These are phyloP conservation scores for Pagrus major DNA, from an alignment of 2,113 vertebrate genomes.

Conservation along the genomic window DNA sequence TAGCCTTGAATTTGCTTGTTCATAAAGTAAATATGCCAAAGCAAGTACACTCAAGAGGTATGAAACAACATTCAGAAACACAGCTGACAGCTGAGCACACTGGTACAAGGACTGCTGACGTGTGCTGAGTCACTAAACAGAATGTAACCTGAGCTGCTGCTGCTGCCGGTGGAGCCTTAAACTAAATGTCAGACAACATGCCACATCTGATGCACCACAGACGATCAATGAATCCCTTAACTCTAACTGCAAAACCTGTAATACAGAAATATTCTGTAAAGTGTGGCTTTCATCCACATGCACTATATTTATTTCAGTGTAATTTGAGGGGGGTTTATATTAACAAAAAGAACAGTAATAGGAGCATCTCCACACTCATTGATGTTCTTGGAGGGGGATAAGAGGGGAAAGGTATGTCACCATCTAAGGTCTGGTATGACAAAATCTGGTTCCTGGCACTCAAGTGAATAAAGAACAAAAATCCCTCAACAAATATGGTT, in stretches of 20 bases:
- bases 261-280: not conserved
- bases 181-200: conserved; percentile 29
- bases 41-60: not conserved
- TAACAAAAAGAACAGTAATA: not conserved
- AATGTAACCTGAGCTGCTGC: conserved; percentile 50
- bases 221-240: not conserved
- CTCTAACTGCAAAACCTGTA: not conserved
- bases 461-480: no score
- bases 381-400: not conserved
- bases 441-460: not conserved
- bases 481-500: no score
- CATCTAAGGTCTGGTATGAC: not conserved
- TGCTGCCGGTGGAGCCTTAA: conserved; percentile 8
- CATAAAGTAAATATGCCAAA: not conserved
- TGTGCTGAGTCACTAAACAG: conserved; percentile 22
- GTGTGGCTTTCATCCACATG: not conserved
- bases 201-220: conserved; percentile 13
- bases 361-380: no score
- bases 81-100: not conserved
- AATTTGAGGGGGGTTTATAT: not conserved
- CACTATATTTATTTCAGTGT: not conserved
- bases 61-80: conserved; percentile 4
- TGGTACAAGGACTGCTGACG: not conserved
- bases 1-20: not conserved
- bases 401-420: not conserved